Conservation (phyloP, 2,888 invertebrate species). For the Euzetes globulus region DNA sequence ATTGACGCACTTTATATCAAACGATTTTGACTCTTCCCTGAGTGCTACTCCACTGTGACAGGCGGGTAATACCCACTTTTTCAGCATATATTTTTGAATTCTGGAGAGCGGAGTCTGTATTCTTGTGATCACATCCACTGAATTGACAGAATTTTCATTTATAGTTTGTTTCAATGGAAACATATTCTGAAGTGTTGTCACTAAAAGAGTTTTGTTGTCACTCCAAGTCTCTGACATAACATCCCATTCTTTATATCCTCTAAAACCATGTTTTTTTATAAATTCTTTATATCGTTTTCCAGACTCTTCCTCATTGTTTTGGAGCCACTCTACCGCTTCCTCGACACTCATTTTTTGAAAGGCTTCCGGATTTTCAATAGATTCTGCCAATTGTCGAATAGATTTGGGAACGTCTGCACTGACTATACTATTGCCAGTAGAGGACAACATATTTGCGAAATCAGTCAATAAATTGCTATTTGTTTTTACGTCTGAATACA, state of each 20-base stretch:
- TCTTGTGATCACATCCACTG: constrained; percentile 4
- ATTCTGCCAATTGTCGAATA: constrained; percentile 21
- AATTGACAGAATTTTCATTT: not conserved
- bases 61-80: constrained; percentile 55
- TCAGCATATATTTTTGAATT: not conserved
- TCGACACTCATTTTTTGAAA: constrained; percentile 40
- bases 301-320: constrained; percentile 52
- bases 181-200: constrained; percentile 18
- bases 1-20: constrained; percentile 20
- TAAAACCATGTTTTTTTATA: constrained; percentile 62
- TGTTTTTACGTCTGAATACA: not conserved
- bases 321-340: constrained; percentile 57
- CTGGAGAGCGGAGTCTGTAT: constrained; percentile 28
- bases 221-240: constrained; percentile 22
- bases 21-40: constrained; percentile 62
- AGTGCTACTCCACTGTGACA: constrained; percentile 57
- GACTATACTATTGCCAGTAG: constrained; percentile 31
- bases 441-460: constrained; percentile 29
- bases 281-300: constrained; percentile 55
- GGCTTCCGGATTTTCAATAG: constrained; percentile 5
- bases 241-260: constrained; percentile 51
- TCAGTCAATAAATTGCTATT: constrained; percentile 12
- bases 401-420: constrained; percentile 35
- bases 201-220: constrained; percentile 24
- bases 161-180: constrained; percentile 9